Evolutionary conservation across 2,113 vertebrate genomes (phyloP), one percentile per base, ranked within the genome.

Genomic region (Nothobranchius furzeri): DNA sequence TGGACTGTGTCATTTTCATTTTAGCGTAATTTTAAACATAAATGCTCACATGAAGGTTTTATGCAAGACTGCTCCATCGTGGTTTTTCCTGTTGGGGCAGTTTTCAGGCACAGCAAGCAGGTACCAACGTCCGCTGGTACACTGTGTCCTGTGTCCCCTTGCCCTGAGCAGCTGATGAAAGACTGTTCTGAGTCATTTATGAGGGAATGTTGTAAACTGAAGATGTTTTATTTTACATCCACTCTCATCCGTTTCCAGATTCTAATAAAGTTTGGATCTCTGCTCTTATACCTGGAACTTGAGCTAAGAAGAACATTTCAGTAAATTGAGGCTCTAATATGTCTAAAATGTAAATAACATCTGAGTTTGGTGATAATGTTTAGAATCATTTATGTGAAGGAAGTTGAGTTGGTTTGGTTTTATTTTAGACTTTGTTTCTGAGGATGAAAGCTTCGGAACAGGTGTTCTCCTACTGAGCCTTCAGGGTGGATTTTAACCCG

Each of bases 401-500:
- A 49, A 45, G 47, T 53, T 59, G 60, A 57, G 68, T 78, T 62
- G 68, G 56, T 66, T 25, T 69, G 78, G 30, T 30, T 30, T 30
- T 30, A 30, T 30, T 30, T 30, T 30, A 4, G 30, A 30, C 75
- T n/a, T n/a, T 20, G 20, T 20, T 64, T 62, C 24, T 43, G 60
- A 12, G 64, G 62, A 60, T 72, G 68, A 70, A 60, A 54, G 71
- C 77, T 78, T 71, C 46, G 65, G 46, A 75, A 53, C 90, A 92
- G 88, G 90, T 92, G 89, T 70, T 87, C 79, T 70, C 74, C 75
- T 83, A 65, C 76, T 57, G 37, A 75, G 71, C 57, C 84, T 78
- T 68, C 45, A 10, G 79, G 74, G 47, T 43, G 43, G 58, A 63
- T 49, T 50, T 72, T 61, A 48, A 50, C 62, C 67, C 52, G 48